Percentiles rank a stretch among this genome's conserved stretches.
Evolutionary conservation across 2,797 vertebrate genomes (phyloP).

Genomic region (Natrix natrix): DNA sequence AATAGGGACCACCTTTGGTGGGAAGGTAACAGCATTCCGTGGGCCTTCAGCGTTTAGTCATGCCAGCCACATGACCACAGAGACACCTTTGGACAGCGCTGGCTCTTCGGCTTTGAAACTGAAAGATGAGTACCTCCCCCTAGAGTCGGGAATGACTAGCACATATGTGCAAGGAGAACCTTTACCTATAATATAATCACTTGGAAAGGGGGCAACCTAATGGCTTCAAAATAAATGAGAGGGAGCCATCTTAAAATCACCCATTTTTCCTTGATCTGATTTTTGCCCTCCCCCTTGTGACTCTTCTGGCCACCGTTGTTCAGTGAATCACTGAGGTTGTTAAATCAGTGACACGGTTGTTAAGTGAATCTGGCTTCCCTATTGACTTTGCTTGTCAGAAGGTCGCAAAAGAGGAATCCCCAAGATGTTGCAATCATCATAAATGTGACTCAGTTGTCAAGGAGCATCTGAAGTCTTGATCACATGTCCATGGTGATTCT

Average conservation of each 20-base stretch:
- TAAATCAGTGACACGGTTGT: neutral
- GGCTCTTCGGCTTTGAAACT: no score
- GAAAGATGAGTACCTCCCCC: no score
- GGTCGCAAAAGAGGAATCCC: neutral
- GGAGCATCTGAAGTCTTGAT: neutral
- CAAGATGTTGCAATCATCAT: neutral
- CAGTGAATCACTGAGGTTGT: neutral
- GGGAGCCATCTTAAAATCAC: neutral
- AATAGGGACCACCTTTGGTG: no score
- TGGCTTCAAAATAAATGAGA: neutral
- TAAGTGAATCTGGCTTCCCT: neutral
- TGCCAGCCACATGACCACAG: no score
- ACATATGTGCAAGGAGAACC: no score
- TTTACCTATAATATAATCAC: neutral
- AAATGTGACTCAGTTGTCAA: neutral
- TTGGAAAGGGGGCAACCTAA: neutral
- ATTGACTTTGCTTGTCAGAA: neutral
- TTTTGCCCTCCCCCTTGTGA: neutral
- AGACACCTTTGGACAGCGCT: no score
- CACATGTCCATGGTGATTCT: neutral
- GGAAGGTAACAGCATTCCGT: no score
- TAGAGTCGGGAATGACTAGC: no score
- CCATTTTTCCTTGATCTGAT: neutral
- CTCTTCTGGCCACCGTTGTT: neutral
- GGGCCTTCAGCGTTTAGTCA: no score